Evolutionary conservation across 2,888 invertebrate species (phyloP).

Genomic region (Lissonota sp.): DNA sequence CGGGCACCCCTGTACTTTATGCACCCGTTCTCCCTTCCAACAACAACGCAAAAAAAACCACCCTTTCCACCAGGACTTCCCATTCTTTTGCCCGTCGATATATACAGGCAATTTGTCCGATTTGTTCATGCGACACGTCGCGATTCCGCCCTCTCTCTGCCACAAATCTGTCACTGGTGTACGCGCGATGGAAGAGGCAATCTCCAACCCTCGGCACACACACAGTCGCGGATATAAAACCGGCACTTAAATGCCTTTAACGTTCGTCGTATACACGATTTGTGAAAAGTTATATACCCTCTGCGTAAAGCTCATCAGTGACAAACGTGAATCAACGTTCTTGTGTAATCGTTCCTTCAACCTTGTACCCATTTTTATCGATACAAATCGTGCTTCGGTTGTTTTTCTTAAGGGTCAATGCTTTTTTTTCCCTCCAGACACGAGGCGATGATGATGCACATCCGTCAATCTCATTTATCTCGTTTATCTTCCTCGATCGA

Average conservation of each 20-base stretch:
- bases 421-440: too few species aligned
- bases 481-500: too few species aligned
- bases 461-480: too few species aligned
- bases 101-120: slow-evolving; percentile 67
- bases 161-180: slow-evolving; percentile 59
- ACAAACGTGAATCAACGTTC: background rate
- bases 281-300: slow-evolving; percentile 12
- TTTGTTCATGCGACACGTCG: slow-evolving; percentile 63
- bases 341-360: too few species aligned
- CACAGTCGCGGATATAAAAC: slow-evolving; percentile 25
- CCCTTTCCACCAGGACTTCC: slow-evolving; percentile 7
- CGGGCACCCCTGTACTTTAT: slow-evolving; percentile 55
- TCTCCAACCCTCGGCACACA: background rate
- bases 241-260: slow-evolving; percentile 39
- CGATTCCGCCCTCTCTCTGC: slow-evolving; percentile 49
- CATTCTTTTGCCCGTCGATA: slow-evolving; percentile 57
- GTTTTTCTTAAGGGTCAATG: too few species aligned
- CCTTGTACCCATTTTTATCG: too few species aligned
- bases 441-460: too few species aligned
- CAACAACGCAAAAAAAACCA: background rate
- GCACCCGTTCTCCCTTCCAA: background rate
- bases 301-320: background rate
- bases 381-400: too few species aligned
- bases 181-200: background rate
- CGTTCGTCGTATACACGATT: slow-evolving; percentile 20